phyloP scores from a whole-genome alignment of 2,888 invertebrate species.

The Smittia aterrima region DNA sequence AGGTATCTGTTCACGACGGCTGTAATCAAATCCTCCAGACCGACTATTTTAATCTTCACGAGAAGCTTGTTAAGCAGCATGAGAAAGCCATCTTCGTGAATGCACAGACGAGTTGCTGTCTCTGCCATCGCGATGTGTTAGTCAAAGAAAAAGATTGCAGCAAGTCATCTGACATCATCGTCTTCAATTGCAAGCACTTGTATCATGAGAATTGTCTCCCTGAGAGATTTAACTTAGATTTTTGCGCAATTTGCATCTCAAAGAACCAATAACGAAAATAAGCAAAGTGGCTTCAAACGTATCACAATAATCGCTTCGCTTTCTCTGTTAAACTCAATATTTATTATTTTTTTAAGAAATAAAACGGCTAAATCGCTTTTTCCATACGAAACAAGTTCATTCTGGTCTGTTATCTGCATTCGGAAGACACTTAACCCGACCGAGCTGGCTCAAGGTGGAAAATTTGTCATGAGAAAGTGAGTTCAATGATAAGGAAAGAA shows the following conservation, averaged over 20 bases:
- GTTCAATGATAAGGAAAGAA: too few relatives aligned
- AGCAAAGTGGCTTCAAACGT: neutral
- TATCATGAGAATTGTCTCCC: conserved; percentile 85
- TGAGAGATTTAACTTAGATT: conserved; percentile 46
- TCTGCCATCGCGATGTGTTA: conserved; percentile 74
- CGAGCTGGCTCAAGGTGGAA: too few relatives aligned
- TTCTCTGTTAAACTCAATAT: conserved; percentile 17
- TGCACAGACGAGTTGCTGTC: conserved; percentile 72
- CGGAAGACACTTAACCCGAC: too few relatives aligned
- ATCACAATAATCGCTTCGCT: neutral
- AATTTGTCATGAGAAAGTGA: too few relatives aligned
- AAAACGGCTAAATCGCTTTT: neutral
- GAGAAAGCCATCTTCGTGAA: conserved; percentile 71
- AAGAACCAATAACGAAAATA: conserved; percentile 34
- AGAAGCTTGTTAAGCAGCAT: conserved; percentile 74
- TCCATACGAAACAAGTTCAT: neutral
- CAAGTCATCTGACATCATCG: conserved; percentile 67
- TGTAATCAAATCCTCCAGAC: conserved; percentile 86
- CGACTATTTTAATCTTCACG: conserved; percentile 85
- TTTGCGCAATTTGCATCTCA: conserved; percentile 44
- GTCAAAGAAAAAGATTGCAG: conserved; percentile 63
- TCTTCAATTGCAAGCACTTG: conserved; percentile 86
- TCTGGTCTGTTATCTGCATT: too few relatives aligned
- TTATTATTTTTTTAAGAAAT: conserved; percentile 13
- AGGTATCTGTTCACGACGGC: conserved; percentile 84